Conservation (phyloP, 2,113 vertebrate species). For the Xenopus borealis region DNA sequence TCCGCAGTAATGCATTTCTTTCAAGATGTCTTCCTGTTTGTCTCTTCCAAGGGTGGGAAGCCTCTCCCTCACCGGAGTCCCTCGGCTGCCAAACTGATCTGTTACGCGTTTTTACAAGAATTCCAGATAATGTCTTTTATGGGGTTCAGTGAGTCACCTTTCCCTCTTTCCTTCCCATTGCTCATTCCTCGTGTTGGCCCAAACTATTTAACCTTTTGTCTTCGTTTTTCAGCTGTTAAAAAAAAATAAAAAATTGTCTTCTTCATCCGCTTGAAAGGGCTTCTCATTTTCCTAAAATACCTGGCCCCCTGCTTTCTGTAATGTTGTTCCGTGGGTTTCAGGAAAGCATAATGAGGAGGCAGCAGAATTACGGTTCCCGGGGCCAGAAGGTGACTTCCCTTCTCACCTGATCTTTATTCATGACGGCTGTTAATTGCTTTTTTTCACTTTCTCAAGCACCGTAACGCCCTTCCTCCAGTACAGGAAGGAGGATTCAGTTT, state of each 20-base stretch:
- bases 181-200: conserved; percentile 73
- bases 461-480: conserved; percentile 72
- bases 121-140: conserved; percentile 66
- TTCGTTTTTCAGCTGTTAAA: conserved; percentile 59
- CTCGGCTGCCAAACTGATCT: conserved; percentile 56
- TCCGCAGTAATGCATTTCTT: conserved; percentile 34
- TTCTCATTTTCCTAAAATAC: conserved; percentile 57
- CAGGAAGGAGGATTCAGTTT: conserved; percentile 74
- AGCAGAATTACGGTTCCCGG: conserved; percentile 68
- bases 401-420: conserved; percentile 75
- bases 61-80: conserved; percentile 54
- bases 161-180: conserved; percentile 73
- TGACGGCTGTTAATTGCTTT: conserved; percentile 64
- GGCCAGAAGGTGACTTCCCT: conserved; percentile 72
- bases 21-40: conserved; percentile 57
- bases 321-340: conserved; percentile 71
- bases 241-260: conserved; percentile 68
- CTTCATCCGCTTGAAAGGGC: conserved; percentile 65
- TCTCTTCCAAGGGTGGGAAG: conserved; percentile 60
- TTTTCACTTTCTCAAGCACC: conserved; percentile 69
- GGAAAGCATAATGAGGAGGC: conserved; percentile 66
- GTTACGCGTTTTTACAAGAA: conserved; percentile 58
- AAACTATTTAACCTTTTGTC: conserved; percentile 63
- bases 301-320: conserved; percentile 71
- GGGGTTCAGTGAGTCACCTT: conserved; percentile 68